Evolutionary conservation across 2,797 vertebrate genomes (phyloP).

Genomic region (Danio aesculapii): DNA sequence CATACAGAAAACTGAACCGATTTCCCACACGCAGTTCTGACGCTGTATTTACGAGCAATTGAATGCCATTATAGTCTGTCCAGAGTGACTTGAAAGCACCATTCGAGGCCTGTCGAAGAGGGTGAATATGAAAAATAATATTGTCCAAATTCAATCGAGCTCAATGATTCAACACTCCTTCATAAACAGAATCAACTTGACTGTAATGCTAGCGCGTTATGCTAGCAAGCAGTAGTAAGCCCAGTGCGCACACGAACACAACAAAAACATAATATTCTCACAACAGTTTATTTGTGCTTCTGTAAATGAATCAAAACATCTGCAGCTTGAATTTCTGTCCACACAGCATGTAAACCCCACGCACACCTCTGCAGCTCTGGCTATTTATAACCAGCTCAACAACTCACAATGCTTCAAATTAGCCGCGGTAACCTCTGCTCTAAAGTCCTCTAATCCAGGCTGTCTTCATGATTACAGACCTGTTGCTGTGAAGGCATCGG

Average conservation of each 20-base stretch:
- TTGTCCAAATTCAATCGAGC: no score
- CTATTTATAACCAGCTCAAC: slow-evolving; percentile 30
- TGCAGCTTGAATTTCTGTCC: neutral
- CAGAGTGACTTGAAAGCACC: no score
- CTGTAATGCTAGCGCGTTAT: no score
- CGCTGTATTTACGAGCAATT: no score
- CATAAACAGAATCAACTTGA: no score
- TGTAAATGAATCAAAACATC: neutral
- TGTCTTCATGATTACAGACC: slow-evolving; percentile 24
- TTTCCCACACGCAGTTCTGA: no score
- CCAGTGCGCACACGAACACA: neutral
- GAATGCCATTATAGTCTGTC: no score
- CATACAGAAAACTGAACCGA: no score
- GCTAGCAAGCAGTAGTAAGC: neutral
- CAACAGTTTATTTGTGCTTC: neutral
- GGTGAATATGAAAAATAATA: no score
- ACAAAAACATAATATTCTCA: neutral
- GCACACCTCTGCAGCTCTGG: neutral
- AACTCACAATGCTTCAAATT: slow-evolving; percentile 33
- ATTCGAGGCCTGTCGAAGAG: no score
- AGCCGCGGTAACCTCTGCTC: slow-evolving; percentile 21
- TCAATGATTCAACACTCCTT: no score
- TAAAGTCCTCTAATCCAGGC: slow-evolving; percentile 11
- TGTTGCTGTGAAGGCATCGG: slow-evolving; percentile 15
- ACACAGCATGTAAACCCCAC: neutral